A percentile compares a stretch with the other conserved stretches of the same genome.
These are phyloP conservation scores for Vulpes vulpes DNA, from an alignment of 2,113 vertebrate species.

Conservation along the genomic window DNA sequence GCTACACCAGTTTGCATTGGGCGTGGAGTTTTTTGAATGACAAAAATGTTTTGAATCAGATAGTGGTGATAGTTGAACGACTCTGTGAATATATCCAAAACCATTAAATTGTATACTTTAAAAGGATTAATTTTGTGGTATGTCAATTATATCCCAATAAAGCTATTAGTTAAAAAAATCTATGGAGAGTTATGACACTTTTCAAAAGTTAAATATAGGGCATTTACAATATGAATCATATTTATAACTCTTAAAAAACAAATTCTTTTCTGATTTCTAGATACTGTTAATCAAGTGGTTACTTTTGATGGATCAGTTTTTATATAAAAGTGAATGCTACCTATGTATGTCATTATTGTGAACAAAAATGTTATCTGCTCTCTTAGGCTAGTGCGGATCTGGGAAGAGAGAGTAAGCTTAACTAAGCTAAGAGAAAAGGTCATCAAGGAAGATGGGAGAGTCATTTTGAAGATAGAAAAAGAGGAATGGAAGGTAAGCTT, in stretches of 20 bases:
- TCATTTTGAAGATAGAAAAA: conserved; percentile 94
- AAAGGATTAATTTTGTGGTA: not conserved
- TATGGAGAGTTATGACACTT: not conserved
- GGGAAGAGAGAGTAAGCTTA: conserved; percentile 94
- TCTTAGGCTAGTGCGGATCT: conserved; percentile 89
- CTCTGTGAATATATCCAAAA: not conserved
- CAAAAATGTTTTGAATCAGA: not conserved
- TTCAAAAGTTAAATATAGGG: not conserved
- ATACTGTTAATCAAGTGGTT: not conserved
- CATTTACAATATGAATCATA: not conserved
- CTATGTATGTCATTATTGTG: not conserved
- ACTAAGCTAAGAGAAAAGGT: conserved; percentile 94
- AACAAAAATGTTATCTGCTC: conserved; percentile 63
- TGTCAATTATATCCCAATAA: not conserved
- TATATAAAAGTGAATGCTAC: not conserved
- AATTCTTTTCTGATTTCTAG: not conserved
- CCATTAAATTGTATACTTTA: not conserved
- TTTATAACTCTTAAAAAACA: conserved; percentile 38
- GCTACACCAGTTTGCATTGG: not conserved
- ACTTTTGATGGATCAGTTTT: conserved; percentile 12
- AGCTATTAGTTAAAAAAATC: not conserved
- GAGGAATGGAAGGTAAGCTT: conserved; percentile 96
- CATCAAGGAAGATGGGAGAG: conserved; percentile 92
- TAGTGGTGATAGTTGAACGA: not conserved
- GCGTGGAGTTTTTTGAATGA: not conserved